Conservation (phyloP, 2,113 vertebrate genomes). For the Oreochromis niloticus region DNA sequence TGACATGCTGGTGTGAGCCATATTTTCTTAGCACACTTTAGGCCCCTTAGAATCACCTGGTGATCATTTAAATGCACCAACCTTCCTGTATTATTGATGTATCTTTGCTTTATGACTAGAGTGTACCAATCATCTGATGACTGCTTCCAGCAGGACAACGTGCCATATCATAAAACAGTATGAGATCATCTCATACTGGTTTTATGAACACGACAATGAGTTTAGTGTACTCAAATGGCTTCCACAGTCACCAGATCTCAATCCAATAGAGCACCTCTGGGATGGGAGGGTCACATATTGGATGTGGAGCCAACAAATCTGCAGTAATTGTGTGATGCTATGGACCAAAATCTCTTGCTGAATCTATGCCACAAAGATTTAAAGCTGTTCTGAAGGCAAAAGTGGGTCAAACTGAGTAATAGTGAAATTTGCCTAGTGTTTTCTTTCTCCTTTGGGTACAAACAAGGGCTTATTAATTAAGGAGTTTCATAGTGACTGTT, state of each 20-base stretch:
- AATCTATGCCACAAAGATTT: background rate
- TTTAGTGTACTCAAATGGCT: background rate
- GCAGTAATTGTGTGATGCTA: background rate
- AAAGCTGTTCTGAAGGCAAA: fast-evolving
- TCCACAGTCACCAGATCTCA: background rate
- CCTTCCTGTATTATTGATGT: background rate
- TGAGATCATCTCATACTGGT: background rate
- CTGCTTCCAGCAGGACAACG: background rate
- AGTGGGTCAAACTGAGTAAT: background rate
- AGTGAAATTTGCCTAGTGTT: background rate
- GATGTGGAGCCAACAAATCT: background rate
- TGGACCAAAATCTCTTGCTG: background rate
- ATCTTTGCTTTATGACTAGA: background rate
- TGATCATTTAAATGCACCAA: background rate
- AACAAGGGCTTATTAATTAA: background rate
- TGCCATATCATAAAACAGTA: background rate
- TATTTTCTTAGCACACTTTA: background rate
- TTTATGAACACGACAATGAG: background rate
- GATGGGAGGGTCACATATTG: background rate
- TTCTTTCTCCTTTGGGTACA: background rate
- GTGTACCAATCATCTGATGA: background rate
- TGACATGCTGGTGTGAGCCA: background rate
- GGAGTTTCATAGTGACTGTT: background rate
- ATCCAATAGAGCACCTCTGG: background rate
- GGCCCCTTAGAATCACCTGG: background rate